Base-by-base conservation (phyloP, 1,140 invertebrate species). In the Chrysomallon squamiferum region DNA sequence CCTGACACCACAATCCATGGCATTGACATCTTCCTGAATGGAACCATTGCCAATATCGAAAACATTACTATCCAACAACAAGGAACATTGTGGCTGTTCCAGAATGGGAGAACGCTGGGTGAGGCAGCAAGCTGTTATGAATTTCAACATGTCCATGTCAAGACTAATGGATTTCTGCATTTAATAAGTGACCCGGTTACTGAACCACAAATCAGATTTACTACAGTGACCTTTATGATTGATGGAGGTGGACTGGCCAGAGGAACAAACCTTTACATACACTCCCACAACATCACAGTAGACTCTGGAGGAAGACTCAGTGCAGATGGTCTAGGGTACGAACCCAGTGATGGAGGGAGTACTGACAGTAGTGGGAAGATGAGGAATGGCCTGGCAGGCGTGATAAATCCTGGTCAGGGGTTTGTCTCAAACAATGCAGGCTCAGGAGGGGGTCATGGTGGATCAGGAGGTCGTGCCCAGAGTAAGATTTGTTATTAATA, bases 361-460 rank as follows among this genome's bases (percentile, higher is more conserved):
- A 50, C 30, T 18, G 59, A 63, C 25, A 56, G 45, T 22, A 43
- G 25, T 56, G 68, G 68, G 13, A 32, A 41, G 20, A 7, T 38
- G 0, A 60, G 69, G 20, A 33, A 20, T 38, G 78, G 78, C 2
- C 33, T 69, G n/a, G 69, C 76, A 62, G 78, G 78, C 11, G 49
- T 71, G 1, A 73, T 80, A 27, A 80, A 80, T 49, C 74, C 72
- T 25, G 78, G 78, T 41, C 68, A 47, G 11, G 78, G 78, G 33
- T 52, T 62, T n/a, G 62, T 68, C 15, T 61, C 66, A 2, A 50
- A 56, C 20, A 59, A 54, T 1, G 54, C 58, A 22, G 59, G 68
- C 22, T 73, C 73, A 25, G 77, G 77, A 56, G 78, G 69, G 18
- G 78, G 78, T 27, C 78, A 80, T 64, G 78, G 78, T 32, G 78